Evolutionary conservation across 2,888 invertebrate species (phyloP).

Genomic region (Apamea monoglypha): DNA sequence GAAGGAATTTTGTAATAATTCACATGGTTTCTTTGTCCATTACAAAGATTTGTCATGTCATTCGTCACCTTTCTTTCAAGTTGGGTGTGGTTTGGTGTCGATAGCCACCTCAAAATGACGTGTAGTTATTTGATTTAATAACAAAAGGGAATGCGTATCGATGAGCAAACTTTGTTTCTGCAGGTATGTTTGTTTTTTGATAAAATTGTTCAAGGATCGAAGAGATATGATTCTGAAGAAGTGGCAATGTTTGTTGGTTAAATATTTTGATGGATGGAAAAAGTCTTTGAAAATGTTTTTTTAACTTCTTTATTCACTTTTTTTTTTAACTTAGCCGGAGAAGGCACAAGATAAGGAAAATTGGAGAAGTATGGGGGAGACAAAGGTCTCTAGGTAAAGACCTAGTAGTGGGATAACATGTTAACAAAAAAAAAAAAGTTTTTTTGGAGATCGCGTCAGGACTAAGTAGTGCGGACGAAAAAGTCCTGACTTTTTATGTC

Average conservation of each 20-base stretch:
- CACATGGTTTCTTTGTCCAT: background rate
- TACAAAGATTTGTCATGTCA: slow-evolving; percentile 1
- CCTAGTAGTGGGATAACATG: too few species aligned
- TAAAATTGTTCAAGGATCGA: slow-evolving; percentile 47
- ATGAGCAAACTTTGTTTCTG: slow-evolving; percentile 27
- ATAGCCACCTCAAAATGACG: slow-evolving; percentile 38
- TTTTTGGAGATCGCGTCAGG: too few species aligned
- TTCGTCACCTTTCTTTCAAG: slow-evolving; percentile 39
- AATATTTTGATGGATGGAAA: background rate
- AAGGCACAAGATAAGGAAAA: too few species aligned
- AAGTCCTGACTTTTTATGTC: too few species aligned
- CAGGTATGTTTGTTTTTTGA: slow-evolving; percentile 61
- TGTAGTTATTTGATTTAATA: slow-evolving; percentile 38
- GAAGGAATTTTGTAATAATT: background rate
- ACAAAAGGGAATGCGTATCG: slow-evolving; percentile 41
- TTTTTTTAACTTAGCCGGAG: too few species aligned
- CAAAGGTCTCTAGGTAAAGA: too few species aligned
- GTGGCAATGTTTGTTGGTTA: slow-evolving; percentile 10
- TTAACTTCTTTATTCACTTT: too few species aligned
- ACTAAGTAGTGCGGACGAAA: too few species aligned
- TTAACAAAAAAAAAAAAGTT: too few species aligned
- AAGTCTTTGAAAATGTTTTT: background rate
- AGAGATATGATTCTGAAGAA: slow-evolving; percentile 44
- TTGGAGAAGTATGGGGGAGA: too few species aligned
- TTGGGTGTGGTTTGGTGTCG: slow-evolving; percentile 30